Percentiles rank a stretch among this genome's conserved stretches.
Conservation (phyloP, 2,113 vertebrate genomes). For the Apodemus speciosus region DNA sequence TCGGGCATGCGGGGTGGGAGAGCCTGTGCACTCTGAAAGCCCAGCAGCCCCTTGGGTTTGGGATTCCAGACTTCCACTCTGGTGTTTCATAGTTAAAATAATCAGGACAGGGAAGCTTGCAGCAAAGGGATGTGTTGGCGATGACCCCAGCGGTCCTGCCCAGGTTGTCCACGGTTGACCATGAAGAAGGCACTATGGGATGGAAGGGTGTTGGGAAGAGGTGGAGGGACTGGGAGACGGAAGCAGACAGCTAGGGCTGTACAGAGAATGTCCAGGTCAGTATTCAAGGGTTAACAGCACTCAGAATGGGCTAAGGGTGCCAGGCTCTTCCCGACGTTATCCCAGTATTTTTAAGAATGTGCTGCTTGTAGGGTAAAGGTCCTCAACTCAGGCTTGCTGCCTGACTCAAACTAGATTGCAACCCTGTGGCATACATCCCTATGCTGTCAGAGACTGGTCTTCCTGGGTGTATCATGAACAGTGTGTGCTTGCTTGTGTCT, state of each 20-base stretch:
- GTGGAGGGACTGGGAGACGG: too few relatives aligned
- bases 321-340: background rate
- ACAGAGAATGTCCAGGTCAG: background rate
- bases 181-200: accelerated
- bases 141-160: accelerated
- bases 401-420: background rate
- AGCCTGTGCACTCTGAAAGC: too few relatives aligned
- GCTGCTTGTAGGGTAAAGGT: background rate
- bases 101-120: accelerated
- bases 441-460: background rate
- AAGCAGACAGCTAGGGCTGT: accelerated
- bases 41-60: accelerated
- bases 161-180: accelerated
- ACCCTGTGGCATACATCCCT: background rate
- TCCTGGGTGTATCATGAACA: background rate
- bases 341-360: too few relatives aligned
- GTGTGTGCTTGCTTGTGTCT: background rate
- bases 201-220: background rate
- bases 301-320: accelerated
- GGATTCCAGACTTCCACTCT: too few relatives aligned
- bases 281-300: background rate
- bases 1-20: background rate
- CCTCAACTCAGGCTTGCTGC: background rate
- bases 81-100: background rate
- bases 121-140: accelerated